Conservation (phyloP, 2,888 invertebrate genomes). For the Meteorus colon region DNA sequence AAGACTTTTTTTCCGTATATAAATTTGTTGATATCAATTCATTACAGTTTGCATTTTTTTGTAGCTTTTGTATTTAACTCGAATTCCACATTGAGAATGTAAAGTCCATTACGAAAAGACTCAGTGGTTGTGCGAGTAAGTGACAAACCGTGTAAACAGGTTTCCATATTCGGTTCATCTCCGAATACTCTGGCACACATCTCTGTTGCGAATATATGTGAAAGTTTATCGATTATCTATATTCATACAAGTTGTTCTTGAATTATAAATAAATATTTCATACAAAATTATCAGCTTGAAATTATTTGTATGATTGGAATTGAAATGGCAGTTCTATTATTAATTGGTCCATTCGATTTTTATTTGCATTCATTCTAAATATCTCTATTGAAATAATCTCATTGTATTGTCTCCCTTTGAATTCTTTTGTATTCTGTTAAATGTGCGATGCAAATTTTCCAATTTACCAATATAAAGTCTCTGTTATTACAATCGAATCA, state of each 20-base stretch:
- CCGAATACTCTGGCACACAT: not conserved
- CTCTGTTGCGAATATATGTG: slow-evolving; percentile 14
- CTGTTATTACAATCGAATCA: no score
- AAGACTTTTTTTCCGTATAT: not conserved
- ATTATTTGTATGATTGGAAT: no score
- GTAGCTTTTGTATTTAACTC: not conserved
- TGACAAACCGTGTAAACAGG: slow-evolving; percentile 49
- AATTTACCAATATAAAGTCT: no score
- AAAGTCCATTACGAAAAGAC: slow-evolving; percentile 10
- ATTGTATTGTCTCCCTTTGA: no score
- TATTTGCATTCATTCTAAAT: no score
- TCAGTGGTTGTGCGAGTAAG: slow-evolving; percentile 33
- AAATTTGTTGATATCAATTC: not conserved
- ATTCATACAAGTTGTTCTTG: not conserved
- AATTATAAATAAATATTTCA: not conserved
- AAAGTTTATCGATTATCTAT: slow-evolving; percentile 35
- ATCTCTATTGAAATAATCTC: no score
- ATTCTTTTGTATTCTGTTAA: no score
- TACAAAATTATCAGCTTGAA: no score
- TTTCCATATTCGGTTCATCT: slow-evolving; percentile 48
- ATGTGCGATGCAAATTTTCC: no score
- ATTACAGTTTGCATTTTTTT: slow-evolving; percentile 11
- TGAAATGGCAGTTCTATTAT: no score
- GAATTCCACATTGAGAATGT: slow-evolving; percentile 12
- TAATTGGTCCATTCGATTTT: no score